Percentiles rank a stretch among this genome's conserved stretches.
phyloP scores from a whole-genome alignment of 2,888 invertebrate genomes.

The Sinhomidia bicolor region DNA sequence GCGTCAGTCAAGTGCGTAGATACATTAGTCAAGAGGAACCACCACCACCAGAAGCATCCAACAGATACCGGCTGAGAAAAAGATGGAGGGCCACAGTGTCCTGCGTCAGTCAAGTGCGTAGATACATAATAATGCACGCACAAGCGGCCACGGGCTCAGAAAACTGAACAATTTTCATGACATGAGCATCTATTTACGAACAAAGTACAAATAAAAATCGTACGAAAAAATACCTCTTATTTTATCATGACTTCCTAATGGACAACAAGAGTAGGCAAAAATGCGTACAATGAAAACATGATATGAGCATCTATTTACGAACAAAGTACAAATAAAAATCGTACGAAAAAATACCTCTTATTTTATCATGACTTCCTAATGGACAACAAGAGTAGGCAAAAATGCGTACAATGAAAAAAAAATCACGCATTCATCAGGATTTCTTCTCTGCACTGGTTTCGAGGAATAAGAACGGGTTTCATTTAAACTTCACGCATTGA shows the following conservation, averaged over 20 bases:
- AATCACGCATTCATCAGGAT: background rate
- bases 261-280: background rate
- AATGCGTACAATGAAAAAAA: background rate
- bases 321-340: background rate
- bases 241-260: background rate
- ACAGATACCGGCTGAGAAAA: slow-evolving; percentile 45
- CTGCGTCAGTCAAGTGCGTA: slow-evolving; percentile 1
- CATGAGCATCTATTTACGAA: background rate
- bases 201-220: background rate
- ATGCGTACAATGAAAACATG: background rate
- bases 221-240: background rate
- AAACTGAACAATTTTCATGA: slow-evolving; percentile 11
- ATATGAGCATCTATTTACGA: background rate
- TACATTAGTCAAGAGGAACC: slow-evolving; percentile 41
- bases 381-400: background rate
- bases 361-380: background rate
- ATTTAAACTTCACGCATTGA: slow-evolving; percentile 32
- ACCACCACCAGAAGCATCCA: slow-evolving; percentile 43
- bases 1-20: background rate
- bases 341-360: background rate
- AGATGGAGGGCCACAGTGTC: slow-evolving; percentile 14
- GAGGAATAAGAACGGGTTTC: slow-evolving; percentile 62
- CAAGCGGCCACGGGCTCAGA: background rate
- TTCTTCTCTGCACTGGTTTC: slow-evolving; percentile 50
- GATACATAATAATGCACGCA: background rate